phyloP scores from a whole-genome alignment of 2,797 vertebrate genomes.

The Sebastes iracundus region DNA sequence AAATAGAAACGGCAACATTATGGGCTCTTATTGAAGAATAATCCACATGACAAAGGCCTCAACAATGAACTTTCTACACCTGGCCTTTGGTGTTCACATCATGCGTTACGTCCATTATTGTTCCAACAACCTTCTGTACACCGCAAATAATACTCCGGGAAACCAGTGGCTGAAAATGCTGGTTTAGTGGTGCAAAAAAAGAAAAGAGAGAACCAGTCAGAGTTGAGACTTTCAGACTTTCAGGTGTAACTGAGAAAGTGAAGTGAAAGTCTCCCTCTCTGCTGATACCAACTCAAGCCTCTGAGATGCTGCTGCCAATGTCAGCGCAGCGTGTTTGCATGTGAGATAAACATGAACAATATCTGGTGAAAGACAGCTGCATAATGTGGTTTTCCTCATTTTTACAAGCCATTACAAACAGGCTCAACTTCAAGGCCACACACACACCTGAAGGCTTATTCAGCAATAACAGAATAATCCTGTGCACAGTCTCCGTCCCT shows the following conservation, averaged over 20 bases:
- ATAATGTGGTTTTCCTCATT: not conserved
- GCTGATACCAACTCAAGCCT: not conserved
- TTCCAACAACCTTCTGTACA: not conserved
- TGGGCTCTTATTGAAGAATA: not conserved
- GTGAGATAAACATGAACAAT: slow-evolving; percentile 22
- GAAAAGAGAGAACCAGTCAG: not conserved
- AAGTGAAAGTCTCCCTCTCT: slow-evolving; percentile 25
- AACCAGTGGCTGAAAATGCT: not conserved
- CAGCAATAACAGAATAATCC: slow-evolving; percentile 40
- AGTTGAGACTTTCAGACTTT: not conserved
- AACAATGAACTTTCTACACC: not conserved
- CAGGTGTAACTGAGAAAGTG: not conserved
- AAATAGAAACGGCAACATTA: not conserved
- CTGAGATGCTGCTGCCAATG: not conserved
- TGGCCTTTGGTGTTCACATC: not conserved
- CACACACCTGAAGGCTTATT: slow-evolving; percentile 16
- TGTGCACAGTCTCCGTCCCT: slow-evolving; percentile 12
- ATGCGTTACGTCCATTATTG: not conserved
- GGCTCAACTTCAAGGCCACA: slow-evolving; percentile 10
- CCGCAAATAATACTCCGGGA: not conserved
- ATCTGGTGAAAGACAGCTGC: not conserved
- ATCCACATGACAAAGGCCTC: not conserved
- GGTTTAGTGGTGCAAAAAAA: not conserved
- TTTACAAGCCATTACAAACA: not conserved
- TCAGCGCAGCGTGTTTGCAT: slow-evolving; percentile 14